These are phyloP conservation scores for Gymnorhina tibicen DNA, from an alignment of 2,113 vertebrate species.

Conservation along the genomic window DNA sequence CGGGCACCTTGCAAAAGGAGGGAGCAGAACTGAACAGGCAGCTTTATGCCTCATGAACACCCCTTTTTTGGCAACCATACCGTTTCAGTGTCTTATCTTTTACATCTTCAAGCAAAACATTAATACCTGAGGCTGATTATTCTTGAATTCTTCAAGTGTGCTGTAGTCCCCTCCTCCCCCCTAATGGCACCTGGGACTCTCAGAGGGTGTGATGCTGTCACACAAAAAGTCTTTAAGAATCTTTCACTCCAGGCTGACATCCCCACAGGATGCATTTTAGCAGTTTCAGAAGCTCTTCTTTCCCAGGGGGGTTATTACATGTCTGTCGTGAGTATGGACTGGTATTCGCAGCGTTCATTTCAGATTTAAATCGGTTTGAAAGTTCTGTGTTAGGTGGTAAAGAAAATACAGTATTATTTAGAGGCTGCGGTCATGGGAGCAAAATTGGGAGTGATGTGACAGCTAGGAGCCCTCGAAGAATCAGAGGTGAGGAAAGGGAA, in stretches of 20 bases:
- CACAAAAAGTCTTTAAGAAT: conserved; percentile 57
- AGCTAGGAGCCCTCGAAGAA: conserved; percentile 14
- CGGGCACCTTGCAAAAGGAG: not conserved
- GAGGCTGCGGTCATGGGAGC: not conserved
- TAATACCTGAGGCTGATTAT: conserved; percentile 60
- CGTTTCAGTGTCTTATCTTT: not conserved
- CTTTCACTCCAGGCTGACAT: conserved; percentile 40
- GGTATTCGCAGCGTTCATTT: conserved; percentile 20
- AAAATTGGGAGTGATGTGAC: not conserved
- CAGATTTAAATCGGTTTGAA: conserved; percentile 51
- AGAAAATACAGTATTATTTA: conserved; percentile 46
- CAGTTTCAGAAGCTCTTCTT: conserved; percentile 43
- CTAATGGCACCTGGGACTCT: conserved; percentile 50
- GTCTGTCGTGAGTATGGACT: conserved; percentile 12
- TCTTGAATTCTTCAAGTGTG: conserved; percentile 28
- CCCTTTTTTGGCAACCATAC: not conserved
- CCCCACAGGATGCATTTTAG: conserved; percentile 42
- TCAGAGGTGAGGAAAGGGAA: conserved; percentile 14
- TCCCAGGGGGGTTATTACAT: conserved; percentile 43
- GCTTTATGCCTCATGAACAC: not conserved
- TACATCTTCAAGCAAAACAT: conserved; percentile 52
- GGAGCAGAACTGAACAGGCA: not conserved
- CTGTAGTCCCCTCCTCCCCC: not conserved
- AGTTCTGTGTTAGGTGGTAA: conserved; percentile 3
- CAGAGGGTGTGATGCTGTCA: conserved; percentile 61